Conservation (phyloP, 2,113 vertebrate genomes). For the Corythornis madagascariensis region DNA sequence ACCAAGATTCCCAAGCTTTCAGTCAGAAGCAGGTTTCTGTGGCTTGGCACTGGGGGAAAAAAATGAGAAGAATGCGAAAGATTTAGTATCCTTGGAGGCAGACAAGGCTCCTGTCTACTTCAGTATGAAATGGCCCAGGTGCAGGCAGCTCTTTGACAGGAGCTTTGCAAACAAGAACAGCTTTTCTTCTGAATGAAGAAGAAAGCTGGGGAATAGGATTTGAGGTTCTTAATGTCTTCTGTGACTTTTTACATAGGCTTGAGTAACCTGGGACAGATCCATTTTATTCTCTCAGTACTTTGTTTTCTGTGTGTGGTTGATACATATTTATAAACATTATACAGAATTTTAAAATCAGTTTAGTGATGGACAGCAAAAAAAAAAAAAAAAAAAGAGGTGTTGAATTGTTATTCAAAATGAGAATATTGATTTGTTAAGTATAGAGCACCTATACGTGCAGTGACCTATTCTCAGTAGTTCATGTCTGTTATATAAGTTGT, state of each 20-base stretch:
- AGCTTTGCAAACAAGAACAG: neutral
- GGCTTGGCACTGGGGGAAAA: neutral
- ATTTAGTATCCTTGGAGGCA: neutral
- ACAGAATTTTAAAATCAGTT: neutral
- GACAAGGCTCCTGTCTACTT: neutral
- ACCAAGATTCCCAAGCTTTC: neutral
- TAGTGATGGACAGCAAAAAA: neutral
- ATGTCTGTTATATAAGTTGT: neutral
- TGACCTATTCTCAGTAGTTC: neutral
- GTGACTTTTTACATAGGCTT: neutral
- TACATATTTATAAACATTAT: neutral
- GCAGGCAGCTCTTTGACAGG: neutral
- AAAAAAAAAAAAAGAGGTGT: neutral
- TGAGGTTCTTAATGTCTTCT: neutral
- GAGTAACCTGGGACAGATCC: neutral
- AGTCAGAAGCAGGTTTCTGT: neutral
- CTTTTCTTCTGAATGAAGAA: neutral
- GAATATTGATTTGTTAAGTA: neutral
- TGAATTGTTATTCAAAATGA: neutral
- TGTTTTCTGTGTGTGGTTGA: neutral
- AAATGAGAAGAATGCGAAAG: neutral
- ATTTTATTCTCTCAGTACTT: neutral
- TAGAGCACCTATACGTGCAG: rapidly evolving
- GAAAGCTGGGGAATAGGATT: neutral
- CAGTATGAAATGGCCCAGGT: neutral